Percentiles rank a stretch among this genome's conserved stretches.
phyloP scores from a whole-genome alignment of 2,113 vertebrate genomes.

The Trachemys scripta region DNA sequence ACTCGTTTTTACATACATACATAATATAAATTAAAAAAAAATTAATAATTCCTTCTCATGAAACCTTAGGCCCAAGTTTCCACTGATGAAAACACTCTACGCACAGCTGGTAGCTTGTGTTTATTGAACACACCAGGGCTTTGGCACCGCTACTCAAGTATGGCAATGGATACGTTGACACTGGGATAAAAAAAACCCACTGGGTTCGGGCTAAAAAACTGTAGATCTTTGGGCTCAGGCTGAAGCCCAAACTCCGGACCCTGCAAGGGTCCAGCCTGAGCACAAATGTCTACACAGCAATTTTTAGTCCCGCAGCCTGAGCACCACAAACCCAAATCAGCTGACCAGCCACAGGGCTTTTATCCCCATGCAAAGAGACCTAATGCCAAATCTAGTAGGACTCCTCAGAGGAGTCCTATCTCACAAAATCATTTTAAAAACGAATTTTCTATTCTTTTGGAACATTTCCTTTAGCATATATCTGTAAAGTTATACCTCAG shows the following conservation, averaged over 20 bases:
- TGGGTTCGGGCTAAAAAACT: no score
- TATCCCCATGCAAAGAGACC: no score
- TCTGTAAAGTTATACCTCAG: fast-evolving
- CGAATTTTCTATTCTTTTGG: neutral
- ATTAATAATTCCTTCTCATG: neutral
- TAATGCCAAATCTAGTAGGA: neutral
- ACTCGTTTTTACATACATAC: no score
- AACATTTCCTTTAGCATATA: neutral
- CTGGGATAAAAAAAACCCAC: no score
- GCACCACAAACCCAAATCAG: no score
- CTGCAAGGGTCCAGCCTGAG: no score
- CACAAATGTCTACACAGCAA: no score
- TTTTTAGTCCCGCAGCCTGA: no score
- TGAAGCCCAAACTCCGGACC: no score
- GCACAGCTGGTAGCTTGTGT: neutral
- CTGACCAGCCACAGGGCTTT: no score
- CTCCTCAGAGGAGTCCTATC: neutral
- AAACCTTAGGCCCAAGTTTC: neutral
- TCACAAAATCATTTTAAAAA: neutral
- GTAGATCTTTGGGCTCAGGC: no score
- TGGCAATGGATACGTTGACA: neutral
- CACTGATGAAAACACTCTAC: neutral
- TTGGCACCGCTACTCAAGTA: neutral
- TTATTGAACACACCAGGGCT: neutral
- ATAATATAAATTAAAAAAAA: no score